Evolutionary conservation across 1,140 invertebrate genomes (phyloP), one percentile per base, ranked within the genome.

Genomic region (Magallana angulata): DNA sequence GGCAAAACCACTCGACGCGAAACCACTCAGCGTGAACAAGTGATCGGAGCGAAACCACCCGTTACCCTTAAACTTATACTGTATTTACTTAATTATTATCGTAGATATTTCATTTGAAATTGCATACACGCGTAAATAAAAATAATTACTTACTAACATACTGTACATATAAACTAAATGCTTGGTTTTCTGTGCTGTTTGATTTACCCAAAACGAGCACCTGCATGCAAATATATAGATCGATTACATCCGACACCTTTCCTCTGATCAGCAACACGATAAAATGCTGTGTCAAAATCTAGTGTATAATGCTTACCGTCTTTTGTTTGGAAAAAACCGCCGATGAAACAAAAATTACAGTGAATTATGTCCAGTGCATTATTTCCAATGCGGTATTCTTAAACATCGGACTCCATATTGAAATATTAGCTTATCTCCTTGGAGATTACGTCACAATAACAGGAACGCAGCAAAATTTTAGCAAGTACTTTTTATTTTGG

Each of bases 401-500:
- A 59, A 7, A 48, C 7, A 30, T 14, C 0, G 57, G 82, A 88
- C 30, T 68, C 91, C 91, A 91, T 91, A 48, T 90, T 90, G 87
- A 59, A 86, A 88, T 91, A 91, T 91, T 91, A 90, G 76, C 85
- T 86, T 59, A 88, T 91, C 89, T 86, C 89, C 91, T 89, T 85
- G 89, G 91, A 87, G 89, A 91, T 89, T 24, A 87, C 81, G 84
- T 84, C 82, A 87, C 64, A 36, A 30, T 76, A 76, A 76, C 68
- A 76, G 68, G 68, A 12, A 12, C 68, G 68, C 68, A 76, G 24
- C 24, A 76, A 30, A 36, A 24, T 11, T 36, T 11, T 8, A 9
- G 11, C 68, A 12, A 4, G 68, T 24, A 71, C 64, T 7, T 71
- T 18, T 11, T 71, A 71, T 3, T 4, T 16, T 64, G 60, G 60